A percentile compares a stretch with the other conserved stretches of the same genome.
Evolutionary conservation across 2,113 vertebrate genomes (phyloP).

Genomic region (Erythrocebus patas): DNA sequence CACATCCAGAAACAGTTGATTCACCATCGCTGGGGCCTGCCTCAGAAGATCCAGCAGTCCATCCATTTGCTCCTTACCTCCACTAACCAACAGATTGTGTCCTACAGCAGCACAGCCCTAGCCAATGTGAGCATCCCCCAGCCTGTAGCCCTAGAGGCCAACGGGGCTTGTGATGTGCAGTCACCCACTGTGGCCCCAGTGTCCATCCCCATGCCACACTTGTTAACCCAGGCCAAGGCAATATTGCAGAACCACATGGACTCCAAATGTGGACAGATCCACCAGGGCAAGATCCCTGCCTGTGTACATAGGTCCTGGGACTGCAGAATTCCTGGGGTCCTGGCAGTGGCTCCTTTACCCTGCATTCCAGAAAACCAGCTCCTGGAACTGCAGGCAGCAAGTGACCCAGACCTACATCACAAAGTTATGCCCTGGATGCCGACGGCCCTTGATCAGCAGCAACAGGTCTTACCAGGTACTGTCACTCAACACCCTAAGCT

Average conservation of each 20-base stretch:
- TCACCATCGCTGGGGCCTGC: constrained; percentile 46
- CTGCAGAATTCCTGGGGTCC: background rate
- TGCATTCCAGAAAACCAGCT: background rate
- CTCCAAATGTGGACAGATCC: constrained; percentile 40
- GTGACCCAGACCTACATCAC: background rate
- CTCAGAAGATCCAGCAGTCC: constrained; percentile 52
- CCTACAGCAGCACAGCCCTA: background rate
- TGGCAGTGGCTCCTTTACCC: background rate
- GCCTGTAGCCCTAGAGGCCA: background rate
- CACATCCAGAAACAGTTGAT: constrained; percentile 62
- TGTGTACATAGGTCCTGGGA: background rate
- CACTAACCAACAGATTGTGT: background rate
- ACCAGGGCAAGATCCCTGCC: constrained; percentile 34
- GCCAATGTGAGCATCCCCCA: background rate
- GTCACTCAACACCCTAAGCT: background rate
- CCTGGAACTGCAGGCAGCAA: background rate
- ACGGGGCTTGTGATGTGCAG: background rate
- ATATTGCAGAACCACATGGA: constrained; percentile 26
- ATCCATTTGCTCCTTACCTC: background rate
- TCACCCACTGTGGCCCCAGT: background rate
- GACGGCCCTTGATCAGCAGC: background rate
- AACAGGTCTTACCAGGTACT: background rate
- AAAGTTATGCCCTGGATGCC: background rate
- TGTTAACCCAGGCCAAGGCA: constrained; percentile 19
- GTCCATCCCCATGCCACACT: background rate